Percentiles rank a stretch among this genome's conserved stretches.
Conservation (phyloP, 2,113 vertebrate species). For the Dromiciops gliroides region DNA sequence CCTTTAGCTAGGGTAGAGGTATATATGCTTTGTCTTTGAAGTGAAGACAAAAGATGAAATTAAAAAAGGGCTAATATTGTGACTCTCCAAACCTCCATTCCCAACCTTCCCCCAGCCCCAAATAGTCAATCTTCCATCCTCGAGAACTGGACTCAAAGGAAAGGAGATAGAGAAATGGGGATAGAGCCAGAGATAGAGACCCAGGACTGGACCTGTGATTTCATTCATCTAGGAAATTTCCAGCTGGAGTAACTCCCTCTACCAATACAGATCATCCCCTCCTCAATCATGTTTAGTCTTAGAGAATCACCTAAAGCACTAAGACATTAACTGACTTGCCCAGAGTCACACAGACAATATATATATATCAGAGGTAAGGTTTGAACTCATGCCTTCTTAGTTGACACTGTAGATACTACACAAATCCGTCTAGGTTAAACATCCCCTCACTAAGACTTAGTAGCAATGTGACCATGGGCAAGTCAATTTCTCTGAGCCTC, state of each 20-base stretch:
- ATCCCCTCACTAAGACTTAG: not conserved
- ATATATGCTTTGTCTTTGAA: not conserved
- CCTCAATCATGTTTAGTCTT: not conserved
- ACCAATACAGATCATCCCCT: not conserved
- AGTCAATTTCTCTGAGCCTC: not conserved
- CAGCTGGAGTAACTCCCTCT: not conserved
- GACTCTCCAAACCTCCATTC: not conserved
- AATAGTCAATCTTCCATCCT: not conserved
- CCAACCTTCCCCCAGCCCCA: not conserved
- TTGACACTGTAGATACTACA: not conserved
- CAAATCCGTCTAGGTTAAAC: not conserved
- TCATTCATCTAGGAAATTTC: not conserved
- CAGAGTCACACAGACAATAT: not conserved
- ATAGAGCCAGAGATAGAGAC: not conserved
- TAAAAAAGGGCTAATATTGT: not conserved
- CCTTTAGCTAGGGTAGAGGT: constrained; percentile 32
- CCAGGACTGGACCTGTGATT: not conserved
- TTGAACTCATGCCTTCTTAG: not conserved
- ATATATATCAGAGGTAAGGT: not conserved
- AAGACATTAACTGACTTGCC: not conserved
- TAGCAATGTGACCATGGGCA: not conserved
- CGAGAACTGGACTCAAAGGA: not conserved
- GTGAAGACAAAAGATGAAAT: not conserved
- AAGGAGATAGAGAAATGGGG: not conserved
- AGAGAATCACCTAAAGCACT: not conserved